These are phyloP conservation scores for Pterois miles DNA, from an alignment of 2,797 vertebrate species.

Conservation along the genomic window DNA sequence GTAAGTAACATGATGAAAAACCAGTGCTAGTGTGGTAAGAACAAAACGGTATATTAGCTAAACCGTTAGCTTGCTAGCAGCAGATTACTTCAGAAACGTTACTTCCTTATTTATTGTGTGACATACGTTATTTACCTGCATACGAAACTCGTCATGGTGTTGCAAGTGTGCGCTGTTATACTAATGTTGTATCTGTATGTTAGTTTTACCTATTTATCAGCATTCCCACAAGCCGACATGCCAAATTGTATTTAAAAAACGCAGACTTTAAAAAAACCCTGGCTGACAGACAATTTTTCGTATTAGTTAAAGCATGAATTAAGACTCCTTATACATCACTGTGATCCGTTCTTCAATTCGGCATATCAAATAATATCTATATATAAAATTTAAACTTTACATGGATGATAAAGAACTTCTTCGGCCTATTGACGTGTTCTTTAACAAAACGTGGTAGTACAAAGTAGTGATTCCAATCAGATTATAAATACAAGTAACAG, in stretches of 20 bases:
- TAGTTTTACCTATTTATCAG: not conserved
- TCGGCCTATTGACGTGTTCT: not conserved
- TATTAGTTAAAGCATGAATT: accelerated
- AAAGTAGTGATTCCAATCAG: not conserved
- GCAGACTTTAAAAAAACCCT: not conserved
- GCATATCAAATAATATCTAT: not conserved
- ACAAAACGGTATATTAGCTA: not conserved
- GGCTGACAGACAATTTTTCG: accelerated
- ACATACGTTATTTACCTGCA: not conserved
- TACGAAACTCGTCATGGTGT: not conserved
- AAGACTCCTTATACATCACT: not conserved
- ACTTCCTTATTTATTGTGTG: not conserved
- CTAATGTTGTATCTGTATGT: not conserved
- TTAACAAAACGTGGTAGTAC: not conserved
- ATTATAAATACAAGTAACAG: no score
- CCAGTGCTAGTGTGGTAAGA: not conserved
- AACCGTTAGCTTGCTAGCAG: constrained; percentile 19
- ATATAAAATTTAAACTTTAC: not conserved
- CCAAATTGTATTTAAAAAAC: not conserved
- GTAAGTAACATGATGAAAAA: constrained; percentile 38
- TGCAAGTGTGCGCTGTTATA: not conserved
- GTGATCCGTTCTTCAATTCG: not conserved
- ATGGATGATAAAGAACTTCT: not conserved
- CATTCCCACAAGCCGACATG: accelerated
- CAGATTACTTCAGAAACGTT: no score